A percentile compares a stretch with the other conserved stretches of the same genome.
These are phyloP conservation scores for Corydoras sp. DNA, from an alignment of 2,113 vertebrate genomes.

Conservation along the genomic window DNA sequence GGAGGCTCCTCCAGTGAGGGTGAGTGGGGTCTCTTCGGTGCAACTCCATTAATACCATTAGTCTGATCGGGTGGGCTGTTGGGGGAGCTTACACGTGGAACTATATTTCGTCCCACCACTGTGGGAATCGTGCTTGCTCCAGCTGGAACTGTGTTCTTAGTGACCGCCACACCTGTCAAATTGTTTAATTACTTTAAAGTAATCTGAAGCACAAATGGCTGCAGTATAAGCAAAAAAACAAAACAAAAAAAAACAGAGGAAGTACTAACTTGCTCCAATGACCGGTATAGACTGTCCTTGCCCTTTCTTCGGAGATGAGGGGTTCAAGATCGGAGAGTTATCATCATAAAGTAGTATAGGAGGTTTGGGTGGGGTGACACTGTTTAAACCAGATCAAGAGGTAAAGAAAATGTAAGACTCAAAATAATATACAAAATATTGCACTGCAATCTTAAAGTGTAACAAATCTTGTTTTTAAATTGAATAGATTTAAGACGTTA, in stretches of 20 bases:
- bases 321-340: constrained; percentile 42
- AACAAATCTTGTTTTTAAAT: too few species aligned
- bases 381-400: constrained; percentile 16
- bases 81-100: too few species aligned
- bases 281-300: constrained; percentile 71
- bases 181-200: neutral
- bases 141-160: too few species aligned
- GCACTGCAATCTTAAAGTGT: neutral
- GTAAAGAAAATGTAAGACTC: neutral
- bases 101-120: too few species aligned
- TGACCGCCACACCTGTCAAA: too few species aligned
- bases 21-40: too few species aligned
- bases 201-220: neutral
- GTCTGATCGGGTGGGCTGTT: too few species aligned
- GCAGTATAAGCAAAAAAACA: neutral
- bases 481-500: too few species aligned
- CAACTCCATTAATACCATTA: too few species aligned
- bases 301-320: constrained; percentile 52
- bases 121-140: too few species aligned
- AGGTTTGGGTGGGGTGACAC: constrained; percentile 55
- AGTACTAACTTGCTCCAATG: constrained; percentile 71
- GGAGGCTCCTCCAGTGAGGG: too few species aligned
- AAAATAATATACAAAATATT: neutral
- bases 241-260: constrained; percentile 20
- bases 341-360: constrained; percentile 58